These are phyloP conservation scores for Patella depressa DNA, from an alignment of 2,888 invertebrate genomes.

Conservation along the genomic window DNA sequence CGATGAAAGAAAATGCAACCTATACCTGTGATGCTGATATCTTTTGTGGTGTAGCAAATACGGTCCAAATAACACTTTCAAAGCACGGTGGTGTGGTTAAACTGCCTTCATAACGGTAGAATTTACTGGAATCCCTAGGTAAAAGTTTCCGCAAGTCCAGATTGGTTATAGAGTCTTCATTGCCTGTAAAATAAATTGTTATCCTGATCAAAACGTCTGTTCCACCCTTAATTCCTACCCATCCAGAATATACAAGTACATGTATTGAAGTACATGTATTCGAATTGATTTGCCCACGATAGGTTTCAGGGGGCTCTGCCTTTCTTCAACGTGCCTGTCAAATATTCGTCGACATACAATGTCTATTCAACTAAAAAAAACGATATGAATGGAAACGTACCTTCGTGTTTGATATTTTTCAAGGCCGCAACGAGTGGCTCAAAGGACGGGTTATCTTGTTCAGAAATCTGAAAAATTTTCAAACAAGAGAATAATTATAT, in stretches of 20 bases:
- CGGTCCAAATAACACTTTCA: slow-evolving; percentile 60
- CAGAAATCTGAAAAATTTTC: not conserved
- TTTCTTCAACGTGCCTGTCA: too few species aligned
- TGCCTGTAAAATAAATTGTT: slow-evolving; percentile 3
- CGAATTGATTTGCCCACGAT: too few species aligned
- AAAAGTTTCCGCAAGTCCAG: slow-evolving; percentile 18
- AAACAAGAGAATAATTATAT: too few species aligned
- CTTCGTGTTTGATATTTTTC: not conserved
- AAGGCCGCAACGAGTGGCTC: not conserved
- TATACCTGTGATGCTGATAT: slow-evolving; percentile 47
- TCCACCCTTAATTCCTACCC: too few species aligned
- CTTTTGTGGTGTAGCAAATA: slow-evolving; percentile 49
- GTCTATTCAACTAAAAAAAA: too few species aligned
- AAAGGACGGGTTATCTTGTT: not conserved
- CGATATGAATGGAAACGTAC: too few species aligned
- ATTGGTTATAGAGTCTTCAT: slow-evolving; percentile 15
- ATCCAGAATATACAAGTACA: too few species aligned
- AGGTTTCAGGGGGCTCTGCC: too few species aligned
- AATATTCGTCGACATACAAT: too few species aligned
- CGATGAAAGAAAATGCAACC: too few species aligned
- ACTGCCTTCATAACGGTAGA: slow-evolving; percentile 61
- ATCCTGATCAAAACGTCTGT: too few species aligned
- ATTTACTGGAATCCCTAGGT: slow-evolving; percentile 37
- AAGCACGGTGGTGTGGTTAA: slow-evolving; percentile 62
- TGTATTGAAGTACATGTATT: too few species aligned